phyloP scores from a whole-genome alignment of 2,888 invertebrate species.

The Malacosoma neustria region DNA sequence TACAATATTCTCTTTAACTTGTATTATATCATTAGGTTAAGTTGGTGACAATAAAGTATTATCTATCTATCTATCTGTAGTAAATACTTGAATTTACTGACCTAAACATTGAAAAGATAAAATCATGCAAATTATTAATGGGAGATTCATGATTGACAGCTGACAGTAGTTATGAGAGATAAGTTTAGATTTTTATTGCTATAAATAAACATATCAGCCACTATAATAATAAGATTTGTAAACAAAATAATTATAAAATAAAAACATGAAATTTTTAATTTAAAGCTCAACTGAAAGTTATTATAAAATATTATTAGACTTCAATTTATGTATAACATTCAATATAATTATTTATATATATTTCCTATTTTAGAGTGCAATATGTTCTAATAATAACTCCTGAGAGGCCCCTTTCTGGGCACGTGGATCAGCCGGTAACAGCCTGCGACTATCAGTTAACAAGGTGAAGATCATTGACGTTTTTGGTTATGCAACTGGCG shows the following conservation, averaged over 20 bases:
- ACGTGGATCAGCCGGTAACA: conserved; percentile 28
- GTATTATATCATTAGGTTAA: no score
- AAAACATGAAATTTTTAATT: no score
- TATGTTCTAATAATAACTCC: neutral
- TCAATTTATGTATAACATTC: neutral
- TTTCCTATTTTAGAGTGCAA: neutral
- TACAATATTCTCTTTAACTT: no score
- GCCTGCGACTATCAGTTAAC: conserved; percentile 23
- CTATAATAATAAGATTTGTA: neutral
- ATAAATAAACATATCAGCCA: neutral
- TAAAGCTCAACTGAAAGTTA: neutral
- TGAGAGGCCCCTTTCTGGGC: conserved; percentile 10
- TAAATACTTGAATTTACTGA: neutral
- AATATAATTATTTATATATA: neutral
- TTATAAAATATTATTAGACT: neutral
- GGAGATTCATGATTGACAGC: neutral
- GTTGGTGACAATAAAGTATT: no score
- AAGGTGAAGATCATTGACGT: conserved; percentile 51
- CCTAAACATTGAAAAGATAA: neutral
- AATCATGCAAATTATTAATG: neutral
- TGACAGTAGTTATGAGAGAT: neutral
- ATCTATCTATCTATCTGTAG: no score
- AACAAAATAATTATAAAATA: no score
- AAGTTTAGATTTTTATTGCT: neutral
- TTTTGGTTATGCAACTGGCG: conserved; percentile 68